A percentile compares a stretch with the other conserved stretches of the same genome.
Evolutionary conservation across 30 jellyfish, hydroid and myxozoan species (phyloP).

Genomic region (Hydra vulgaris): DNA sequence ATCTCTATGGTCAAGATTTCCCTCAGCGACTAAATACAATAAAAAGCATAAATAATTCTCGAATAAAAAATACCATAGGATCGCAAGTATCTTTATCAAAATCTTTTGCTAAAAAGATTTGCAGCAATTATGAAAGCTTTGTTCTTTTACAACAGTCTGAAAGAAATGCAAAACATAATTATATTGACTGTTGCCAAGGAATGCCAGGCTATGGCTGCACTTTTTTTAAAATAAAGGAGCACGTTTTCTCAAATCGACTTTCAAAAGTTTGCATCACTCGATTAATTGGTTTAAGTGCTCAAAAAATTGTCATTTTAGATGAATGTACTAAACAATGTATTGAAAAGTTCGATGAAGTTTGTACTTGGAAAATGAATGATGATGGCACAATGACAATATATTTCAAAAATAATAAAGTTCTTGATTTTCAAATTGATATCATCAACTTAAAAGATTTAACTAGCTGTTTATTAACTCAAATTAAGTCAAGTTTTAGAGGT

Average conservation of each 20-base stretch:
- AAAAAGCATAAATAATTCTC: conserved; percentile 50
- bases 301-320: conserved; percentile 69
- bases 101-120: conserved; percentile 40
- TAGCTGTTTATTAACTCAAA: conserved; percentile 63
- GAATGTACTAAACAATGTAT: conserved; percentile 75
- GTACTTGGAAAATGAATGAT: conserved; percentile 65
- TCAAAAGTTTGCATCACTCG: conserved; percentile 46
- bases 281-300: conserved; percentile 60
- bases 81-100: conserved; percentile 69
- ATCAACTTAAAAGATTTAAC: conserved; percentile 61
- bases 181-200: conserved; percentile 95
- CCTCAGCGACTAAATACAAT: conserved; percentile 50
- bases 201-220: conserved; percentile 88
- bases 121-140: conserved; percentile 48
- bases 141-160: conserved; percentile 53
- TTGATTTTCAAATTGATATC: conserved; percentile 26
- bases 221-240: conserved; percentile 70
- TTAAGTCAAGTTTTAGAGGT: conserved; percentile 69
- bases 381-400: conserved; percentile 42
- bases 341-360: conserved; percentile 53
- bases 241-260: conserved; percentile 51
- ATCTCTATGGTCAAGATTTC: conserved; percentile 67
- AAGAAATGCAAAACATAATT: conserved; percentile 80
- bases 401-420: conserved; percentile 31
- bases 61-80: conserved; percentile 64